Evolutionary conservation across 2,797 vertebrate species (phyloP).

Genomic region (Erithacus rubecula): DNA sequence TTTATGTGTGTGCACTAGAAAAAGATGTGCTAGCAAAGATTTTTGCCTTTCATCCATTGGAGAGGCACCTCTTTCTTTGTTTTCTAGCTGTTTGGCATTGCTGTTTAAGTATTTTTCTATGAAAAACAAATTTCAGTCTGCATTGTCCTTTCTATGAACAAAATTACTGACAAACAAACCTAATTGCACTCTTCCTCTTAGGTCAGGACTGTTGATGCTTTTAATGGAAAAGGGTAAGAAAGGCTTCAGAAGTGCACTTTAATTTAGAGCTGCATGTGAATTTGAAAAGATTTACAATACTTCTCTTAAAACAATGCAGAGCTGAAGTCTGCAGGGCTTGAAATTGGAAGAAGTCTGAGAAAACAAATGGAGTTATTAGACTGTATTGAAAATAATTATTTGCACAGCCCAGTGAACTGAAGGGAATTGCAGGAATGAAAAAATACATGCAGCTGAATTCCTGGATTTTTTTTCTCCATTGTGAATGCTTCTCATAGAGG

Average conservation of each 20-base stretch:
- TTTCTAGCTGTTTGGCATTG: neutral
- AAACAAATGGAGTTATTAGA: slow-evolving; percentile 26
- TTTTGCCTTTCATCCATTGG: neutral
- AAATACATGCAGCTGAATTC: neutral
- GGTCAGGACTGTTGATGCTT: neutral
- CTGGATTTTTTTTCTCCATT: neutral
- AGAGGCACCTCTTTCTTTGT: neutral
- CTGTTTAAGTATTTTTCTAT: neutral
- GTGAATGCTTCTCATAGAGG: neutral
- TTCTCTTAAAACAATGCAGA: slow-evolving; percentile 11
- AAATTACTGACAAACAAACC: neutral
- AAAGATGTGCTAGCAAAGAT: neutral
- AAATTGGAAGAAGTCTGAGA: slow-evolving; percentile 32
- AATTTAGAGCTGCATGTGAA: neutral
- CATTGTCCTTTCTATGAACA: neutral
- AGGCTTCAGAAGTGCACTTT: neutral
- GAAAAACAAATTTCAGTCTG: neutral
- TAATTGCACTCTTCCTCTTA: neutral
- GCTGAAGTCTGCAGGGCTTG: slow-evolving; percentile 15
- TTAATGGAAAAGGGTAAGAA: neutral
- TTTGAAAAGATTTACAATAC: neutral
- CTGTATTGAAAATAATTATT: slow-evolving; percentile 37
- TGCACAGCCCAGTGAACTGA: slow-evolving; percentile 33
- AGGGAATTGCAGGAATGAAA: slow-evolving; percentile 1
- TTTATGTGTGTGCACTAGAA: neutral